Evolutionary conservation across 2,797 vertebrate species (phyloP), one percentile per base, ranked within the genome.

Genomic region (Otolemur crassicaudatus): DNA sequence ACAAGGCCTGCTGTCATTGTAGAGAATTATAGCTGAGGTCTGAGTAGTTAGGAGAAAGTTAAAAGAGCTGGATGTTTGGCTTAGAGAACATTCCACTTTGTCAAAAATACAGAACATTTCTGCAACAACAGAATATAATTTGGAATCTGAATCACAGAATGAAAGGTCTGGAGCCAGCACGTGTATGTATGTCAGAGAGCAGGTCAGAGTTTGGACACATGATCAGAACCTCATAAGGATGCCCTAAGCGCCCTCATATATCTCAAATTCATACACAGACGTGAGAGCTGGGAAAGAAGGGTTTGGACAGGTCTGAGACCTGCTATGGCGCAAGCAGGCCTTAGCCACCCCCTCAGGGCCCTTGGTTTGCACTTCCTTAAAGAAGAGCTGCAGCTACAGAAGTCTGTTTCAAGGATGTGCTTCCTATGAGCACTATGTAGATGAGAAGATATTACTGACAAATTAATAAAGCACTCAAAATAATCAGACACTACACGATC

Each of bases 71-170:
- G 40, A 25, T 61, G 40, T 43, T 85, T 17, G 46, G 10, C 9
- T 81, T 70, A 82, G 20, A 63, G 34, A 86, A 23, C 12, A 34
- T 63, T 83, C 56, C 20, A 37, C 34, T 87, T 94, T 77, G 3
- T 91, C 23, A 40, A 69, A 94, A 94, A n/a, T 13, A 79, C 7
- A 88, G 53, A 70, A 93, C 72, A 67, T 17, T 37, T 93, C 40
- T 86, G 7, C 19, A 79, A 43, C 19, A 79, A 34, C 29, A 73
- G 25, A 79, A 84, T 25, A 80, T 37, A 25, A 60, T 60, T 60
- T 90, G 58, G 75, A 9, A 20, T 53, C 27, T 75, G 29, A 77
- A 67, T 46, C 37, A 67, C 2, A 67, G 14, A 86, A 34, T 61
- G 37, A 79, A 73, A n/a, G 25, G 12, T 84, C 53, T 87, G 63